A percentile compares a stretch with the other conserved stretches of the same genome.
Conservation (phyloP, 2,113 vertebrate species). For the Amazona vittata region DNA sequence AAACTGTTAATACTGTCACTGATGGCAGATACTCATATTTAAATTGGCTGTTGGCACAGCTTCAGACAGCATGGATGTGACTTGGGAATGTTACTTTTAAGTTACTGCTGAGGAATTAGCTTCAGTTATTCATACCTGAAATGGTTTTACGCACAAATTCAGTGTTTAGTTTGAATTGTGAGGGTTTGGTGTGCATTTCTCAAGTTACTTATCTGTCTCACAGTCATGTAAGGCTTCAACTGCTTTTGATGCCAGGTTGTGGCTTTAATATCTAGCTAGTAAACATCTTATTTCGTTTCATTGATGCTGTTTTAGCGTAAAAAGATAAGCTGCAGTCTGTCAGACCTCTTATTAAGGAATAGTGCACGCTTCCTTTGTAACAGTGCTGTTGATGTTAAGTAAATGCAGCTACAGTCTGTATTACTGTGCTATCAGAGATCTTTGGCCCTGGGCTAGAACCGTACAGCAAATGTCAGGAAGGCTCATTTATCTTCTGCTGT, state of each 20-base stretch:
- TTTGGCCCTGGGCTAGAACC: background rate
- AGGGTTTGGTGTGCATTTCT: fast-evolving
- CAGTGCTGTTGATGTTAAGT: background rate
- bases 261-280: background rate
- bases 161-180: background rate
- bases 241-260: background rate
- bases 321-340: background rate
- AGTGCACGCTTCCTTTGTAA: fast-evolving
- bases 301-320: background rate
- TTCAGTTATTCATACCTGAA: background rate
- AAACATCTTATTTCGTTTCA: background rate
- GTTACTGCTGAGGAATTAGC: background rate
- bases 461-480: background rate
- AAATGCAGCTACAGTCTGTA: background rate
- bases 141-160: background rate
- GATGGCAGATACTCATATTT: background rate
- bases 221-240: background rate
- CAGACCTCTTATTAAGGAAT: background rate
- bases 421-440: background rate
- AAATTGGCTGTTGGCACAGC: background rate
- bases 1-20: background rate
- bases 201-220: background rate
- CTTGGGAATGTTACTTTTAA: background rate
- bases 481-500: background rate
- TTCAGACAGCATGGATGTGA: background rate